Evolutionary conservation across 2,888 invertebrate species (phyloP).

Genomic region (Diachrysia chrysitis): DNA sequence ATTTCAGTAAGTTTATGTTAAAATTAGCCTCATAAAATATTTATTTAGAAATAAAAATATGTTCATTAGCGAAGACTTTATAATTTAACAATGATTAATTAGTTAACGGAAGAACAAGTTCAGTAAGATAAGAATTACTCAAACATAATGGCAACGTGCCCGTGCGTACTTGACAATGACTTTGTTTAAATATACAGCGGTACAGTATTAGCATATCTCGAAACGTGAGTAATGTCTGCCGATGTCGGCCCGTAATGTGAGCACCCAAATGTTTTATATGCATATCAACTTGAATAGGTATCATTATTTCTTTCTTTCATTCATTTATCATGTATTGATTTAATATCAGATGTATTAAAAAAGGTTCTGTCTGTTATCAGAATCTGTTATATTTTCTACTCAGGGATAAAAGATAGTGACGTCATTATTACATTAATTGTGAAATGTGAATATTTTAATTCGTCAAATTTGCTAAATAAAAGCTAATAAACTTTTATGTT

Average conservation of each 20-base stretch:
- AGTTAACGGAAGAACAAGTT: conserved; percentile 26
- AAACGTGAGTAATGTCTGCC: conserved; percentile 56
- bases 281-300: conserved; percentile 29
- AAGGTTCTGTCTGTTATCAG: neutral
- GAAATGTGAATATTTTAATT: neutral
- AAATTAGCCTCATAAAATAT: no score
- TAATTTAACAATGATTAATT: conserved; percentile 19
- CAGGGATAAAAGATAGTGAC: neutral
- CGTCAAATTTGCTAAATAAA: no score
- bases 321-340: conserved; percentile 11
- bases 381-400: no score
- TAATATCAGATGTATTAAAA: neutral
- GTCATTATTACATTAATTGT: neutral
- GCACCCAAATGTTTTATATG: conserved; percentile 36
- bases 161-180: conserved; percentile 60
- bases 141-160: conserved; percentile 57
- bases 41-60: no score
- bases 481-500: no score
- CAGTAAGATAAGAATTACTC: conserved; percentile 32
- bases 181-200: conserved; percentile 46
- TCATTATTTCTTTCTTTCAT: no score
- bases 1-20: no score
- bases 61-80: neutral
- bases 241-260: conserved; percentile 46
- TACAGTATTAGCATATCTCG: conserved; percentile 54